These are phyloP conservation scores for Otocyon megalotis DNA, from an alignment of 2,113 vertebrate species.

Conservation along the genomic window DNA sequence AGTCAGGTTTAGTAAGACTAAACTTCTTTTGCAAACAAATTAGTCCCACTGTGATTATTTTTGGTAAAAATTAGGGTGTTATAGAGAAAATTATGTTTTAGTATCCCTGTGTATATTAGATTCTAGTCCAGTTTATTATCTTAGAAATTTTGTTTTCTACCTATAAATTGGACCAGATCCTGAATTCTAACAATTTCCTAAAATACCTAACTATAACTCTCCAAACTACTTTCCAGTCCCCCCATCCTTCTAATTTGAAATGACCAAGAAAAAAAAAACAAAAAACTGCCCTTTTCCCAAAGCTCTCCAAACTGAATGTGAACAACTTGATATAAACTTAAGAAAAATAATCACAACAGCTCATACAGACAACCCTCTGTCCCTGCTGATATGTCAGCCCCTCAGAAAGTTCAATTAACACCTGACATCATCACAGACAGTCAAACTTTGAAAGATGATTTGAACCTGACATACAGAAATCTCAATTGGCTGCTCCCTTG, in stretches of 20 bases:
- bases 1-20: background rate
- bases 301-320: background rate
- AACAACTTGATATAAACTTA: background rate
- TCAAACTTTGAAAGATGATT: background rate
- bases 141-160: background rate
- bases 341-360: background rate
- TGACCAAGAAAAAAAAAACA: background rate
- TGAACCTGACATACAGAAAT: background rate
- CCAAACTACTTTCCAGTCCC: background rate
- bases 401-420: background rate
- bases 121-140: background rate
- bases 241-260: background rate
- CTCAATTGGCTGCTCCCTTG: background rate
- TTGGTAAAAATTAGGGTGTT: background rate
- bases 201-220: background rate
- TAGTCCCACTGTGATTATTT: background rate
- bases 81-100: background rate
- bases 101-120: background rate
- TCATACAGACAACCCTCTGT: background rate
- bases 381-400: background rate
- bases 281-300: background rate
- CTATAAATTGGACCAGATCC: background rate
- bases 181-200: background rate
- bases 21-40: background rate
- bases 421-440: background rate